Evolutionary conservation across 2,888 invertebrate species (phyloP).

Genomic region (Cantharis rustica): DNA sequence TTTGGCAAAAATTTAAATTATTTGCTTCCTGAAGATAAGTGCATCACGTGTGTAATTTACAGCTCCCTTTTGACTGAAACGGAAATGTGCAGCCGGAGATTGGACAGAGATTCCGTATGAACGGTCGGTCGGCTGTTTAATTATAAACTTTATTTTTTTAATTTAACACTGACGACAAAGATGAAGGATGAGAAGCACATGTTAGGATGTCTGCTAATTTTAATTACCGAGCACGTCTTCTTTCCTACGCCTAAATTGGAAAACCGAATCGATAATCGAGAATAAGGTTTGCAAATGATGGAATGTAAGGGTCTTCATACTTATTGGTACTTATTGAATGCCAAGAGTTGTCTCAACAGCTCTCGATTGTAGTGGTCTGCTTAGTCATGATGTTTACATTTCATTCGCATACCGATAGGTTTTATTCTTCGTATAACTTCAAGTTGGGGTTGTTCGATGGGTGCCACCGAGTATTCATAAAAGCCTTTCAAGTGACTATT

Average conservation of each 20-base stretch:
- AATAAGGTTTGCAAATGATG: background rate
- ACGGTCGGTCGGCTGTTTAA: constrained; percentile 9
- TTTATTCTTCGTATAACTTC: background rate
- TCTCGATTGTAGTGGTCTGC: background rate
- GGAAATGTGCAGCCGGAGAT: constrained; percentile 18
- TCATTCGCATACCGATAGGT: background rate
- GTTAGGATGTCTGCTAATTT: background rate
- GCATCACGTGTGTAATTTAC: constrained; percentile 16
- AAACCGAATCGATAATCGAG: background rate
- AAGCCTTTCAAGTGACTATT: background rate
- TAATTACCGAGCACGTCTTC: background rate
- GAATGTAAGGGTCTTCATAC: background rate
- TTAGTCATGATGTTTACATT: constrained; percentile 5
- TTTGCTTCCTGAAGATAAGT: constrained; percentile 18
- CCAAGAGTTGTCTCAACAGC: background rate
- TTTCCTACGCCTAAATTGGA: background rate
- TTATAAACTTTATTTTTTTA: constrained; percentile 4
- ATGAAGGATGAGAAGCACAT: background rate
- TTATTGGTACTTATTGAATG: constrained; percentile 1
- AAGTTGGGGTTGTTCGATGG: background rate
- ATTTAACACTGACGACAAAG: background rate
- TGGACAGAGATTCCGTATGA: constrained; percentile 9
- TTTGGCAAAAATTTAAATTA: constrained; percentile 21
- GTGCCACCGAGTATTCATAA: background rate
- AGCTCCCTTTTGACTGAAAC: constrained; percentile 2